These are phyloP conservation scores for Diarsia brunnea DNA, from an alignment of 2,888 invertebrate genomes.

Conservation along the genomic window DNA sequence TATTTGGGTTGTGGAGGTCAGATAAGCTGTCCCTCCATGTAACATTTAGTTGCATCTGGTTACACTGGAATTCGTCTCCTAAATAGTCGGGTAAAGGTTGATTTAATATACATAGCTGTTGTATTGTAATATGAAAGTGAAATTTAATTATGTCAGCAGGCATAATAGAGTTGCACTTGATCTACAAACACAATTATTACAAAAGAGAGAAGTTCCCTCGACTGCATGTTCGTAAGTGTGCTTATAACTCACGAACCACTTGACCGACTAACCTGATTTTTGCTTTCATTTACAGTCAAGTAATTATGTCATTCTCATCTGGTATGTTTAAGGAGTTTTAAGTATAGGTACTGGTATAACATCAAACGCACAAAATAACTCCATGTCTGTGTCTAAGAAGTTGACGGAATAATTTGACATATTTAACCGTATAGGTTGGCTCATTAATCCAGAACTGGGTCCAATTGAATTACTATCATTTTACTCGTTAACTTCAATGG, in stretches of 20 bases:
- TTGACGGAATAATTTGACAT: too few species aligned
- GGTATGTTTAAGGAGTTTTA: not conserved
- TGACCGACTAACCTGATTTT: conserved; percentile 12
- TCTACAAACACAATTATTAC: conserved; percentile 22
- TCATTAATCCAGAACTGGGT: too few species aligned
- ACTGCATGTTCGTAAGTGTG: not conserved
- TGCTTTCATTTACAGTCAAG: not conserved
- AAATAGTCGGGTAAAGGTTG: not conserved
- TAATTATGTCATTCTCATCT: not conserved
- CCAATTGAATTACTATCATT: too few species aligned
- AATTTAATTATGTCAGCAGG: not conserved
- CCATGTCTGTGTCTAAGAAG: too few species aligned
- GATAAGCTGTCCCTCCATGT: not conserved
- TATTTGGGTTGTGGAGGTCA: not conserved
- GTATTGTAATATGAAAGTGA: not conserved
- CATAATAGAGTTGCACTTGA: conserved; percentile 24
- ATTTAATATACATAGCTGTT: not conserved
- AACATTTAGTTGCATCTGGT: not conserved
- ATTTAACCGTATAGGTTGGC: too few species aligned
- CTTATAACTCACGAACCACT: conserved; percentile 9
- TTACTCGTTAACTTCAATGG: not conserved
- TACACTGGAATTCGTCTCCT: not conserved
- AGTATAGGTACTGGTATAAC: not conserved
- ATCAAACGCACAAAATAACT: not conserved
- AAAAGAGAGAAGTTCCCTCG: not conserved